Percentiles rank a stretch among this genome's conserved stretches.
phyloP scores from a whole-genome alignment of 1,140 invertebrate genomes.

The Heterodera schachtii region DNA sequence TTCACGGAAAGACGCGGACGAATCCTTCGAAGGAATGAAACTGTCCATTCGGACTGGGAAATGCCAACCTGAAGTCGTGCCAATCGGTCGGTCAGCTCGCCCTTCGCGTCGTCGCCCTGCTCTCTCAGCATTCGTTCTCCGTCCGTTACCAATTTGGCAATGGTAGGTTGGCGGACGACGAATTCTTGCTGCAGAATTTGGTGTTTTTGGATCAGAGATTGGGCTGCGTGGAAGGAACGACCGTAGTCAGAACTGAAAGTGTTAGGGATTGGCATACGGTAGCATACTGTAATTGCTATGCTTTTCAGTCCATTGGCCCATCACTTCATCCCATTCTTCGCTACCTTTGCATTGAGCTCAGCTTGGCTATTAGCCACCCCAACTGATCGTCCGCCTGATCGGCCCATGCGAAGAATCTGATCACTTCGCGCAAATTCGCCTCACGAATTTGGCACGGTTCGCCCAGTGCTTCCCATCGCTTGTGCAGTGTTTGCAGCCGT shows the following conservation, averaged over 20 bases:
- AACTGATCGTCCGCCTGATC: slow-evolving; percentile 95
- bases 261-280: no score
- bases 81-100: neutral
- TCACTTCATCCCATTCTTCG: neutral
- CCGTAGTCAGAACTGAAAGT: slow-evolving; percentile 78
- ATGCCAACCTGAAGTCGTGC: neutral
- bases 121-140: slow-evolving; percentile 67
- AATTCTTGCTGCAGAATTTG: slow-evolving; percentile 81
- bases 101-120: slow-evolving; percentile 63
- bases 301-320: no score
- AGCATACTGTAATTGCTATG: no score
- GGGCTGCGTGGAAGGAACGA: slow-evolving; percentile 91
- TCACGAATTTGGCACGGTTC: slow-evolving; percentile 85
- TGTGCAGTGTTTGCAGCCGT: slow-evolving; percentile 66
- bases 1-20: slow-evolving; percentile 70
- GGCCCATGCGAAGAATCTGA: slow-evolving; percentile 79
- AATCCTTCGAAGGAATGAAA: slow-evolving; percentile 75
- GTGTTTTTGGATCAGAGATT: slow-evolving; percentile 96
- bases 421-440: slow-evolving; percentile 85
- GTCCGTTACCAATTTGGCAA: slow-evolving; percentile 10
- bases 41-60: slow-evolving; percentile 63
- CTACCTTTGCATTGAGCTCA: slow-evolving; percentile 78
- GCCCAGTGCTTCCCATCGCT: slow-evolving; percentile 79
- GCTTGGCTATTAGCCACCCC: slow-evolving; percentile 94
- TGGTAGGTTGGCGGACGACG: slow-evolving; percentile 76